phyloP scores from a whole-genome alignment of 2,888 invertebrate species.

The Laspeyria flexula region DNA sequence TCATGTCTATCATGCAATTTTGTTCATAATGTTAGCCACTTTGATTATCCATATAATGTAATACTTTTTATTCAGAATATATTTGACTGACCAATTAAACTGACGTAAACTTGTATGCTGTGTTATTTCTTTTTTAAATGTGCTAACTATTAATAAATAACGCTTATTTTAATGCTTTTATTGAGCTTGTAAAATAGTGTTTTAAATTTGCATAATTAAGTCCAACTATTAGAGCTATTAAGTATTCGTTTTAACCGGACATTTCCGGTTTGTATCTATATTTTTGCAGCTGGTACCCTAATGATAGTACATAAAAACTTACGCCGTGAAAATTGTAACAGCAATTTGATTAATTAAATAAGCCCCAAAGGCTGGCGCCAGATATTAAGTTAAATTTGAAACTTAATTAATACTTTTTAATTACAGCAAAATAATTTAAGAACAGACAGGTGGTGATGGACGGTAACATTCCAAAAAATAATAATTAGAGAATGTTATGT shows the following conservation, averaged over 20 bases:
- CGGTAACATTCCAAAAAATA: neutral
- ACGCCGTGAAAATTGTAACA: neutral
- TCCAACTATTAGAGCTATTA: neutral
- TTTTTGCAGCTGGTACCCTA: no score
- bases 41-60: slow-evolving; percentile 26
- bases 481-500: no score
- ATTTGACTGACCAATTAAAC: slow-evolving; percentile 32
- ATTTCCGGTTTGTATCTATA: no score
- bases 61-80: slow-evolving; percentile 30
- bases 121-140: slow-evolving; percentile 29
- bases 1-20: slow-evolving; percentile 50
- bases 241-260: no score
- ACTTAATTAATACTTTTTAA: neutral
- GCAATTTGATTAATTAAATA: neutral
- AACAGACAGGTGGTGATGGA: neutral
- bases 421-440: neutral
- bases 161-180: slow-evolving; percentile 9
- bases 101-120: slow-evolving; percentile 28
- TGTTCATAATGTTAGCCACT: slow-evolving; percentile 42
- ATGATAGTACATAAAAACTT: neutral
- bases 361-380: neutral
- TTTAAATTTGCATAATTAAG: slow-evolving; percentile 2
- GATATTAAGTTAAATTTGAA: neutral
- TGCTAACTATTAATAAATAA: slow-evolving; percentile 19
- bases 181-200: neutral